Conservation (phyloP, 2,888 invertebrate genomes). For the Gymnocheta viridis region DNA sequence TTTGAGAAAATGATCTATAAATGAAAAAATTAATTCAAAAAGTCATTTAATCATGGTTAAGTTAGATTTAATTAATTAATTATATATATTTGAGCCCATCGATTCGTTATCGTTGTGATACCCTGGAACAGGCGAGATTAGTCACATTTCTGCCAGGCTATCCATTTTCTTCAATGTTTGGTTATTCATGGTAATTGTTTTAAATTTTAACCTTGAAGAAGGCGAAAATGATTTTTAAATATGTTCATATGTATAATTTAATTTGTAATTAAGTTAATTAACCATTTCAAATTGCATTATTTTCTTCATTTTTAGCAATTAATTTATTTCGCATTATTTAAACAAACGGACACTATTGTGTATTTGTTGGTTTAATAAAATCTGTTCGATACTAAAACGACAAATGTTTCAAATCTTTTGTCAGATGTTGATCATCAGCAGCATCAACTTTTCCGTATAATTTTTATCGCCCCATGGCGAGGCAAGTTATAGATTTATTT, state of each 20-base stretch:
- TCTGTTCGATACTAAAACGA: slow-evolving; percentile 42
- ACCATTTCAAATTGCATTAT: slow-evolving; percentile 10
- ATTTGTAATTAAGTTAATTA: slow-evolving; percentile 28
- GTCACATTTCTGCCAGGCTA: too few species aligned
- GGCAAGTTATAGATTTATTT: slow-evolving; percentile 11
- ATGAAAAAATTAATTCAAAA: not conserved
- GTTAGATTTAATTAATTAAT: too few species aligned
- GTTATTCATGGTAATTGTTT: not conserved
- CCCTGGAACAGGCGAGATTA: too few species aligned
- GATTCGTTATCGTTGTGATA: too few species aligned
- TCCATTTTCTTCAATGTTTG: too few species aligned
- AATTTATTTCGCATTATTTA: slow-evolving; percentile 23
- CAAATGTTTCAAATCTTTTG: slow-evolving; percentile 59
- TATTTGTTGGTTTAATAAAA: not conserved
- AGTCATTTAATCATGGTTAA: not conserved
- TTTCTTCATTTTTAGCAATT: not conserved
- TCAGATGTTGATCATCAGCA: slow-evolving; percentile 51
- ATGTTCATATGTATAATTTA: not conserved
- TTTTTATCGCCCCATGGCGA: not conserved
- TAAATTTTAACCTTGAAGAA: slow-evolving; percentile 40
- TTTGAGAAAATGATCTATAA: not conserved
- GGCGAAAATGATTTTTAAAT: not conserved
- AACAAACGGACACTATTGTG: not conserved
- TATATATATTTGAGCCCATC: too few species aligned
- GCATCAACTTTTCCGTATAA: not conserved